Evolutionary conservation across 2,113 vertebrate genomes (phyloP).

Genomic region (Athene cunicularia): DNA sequence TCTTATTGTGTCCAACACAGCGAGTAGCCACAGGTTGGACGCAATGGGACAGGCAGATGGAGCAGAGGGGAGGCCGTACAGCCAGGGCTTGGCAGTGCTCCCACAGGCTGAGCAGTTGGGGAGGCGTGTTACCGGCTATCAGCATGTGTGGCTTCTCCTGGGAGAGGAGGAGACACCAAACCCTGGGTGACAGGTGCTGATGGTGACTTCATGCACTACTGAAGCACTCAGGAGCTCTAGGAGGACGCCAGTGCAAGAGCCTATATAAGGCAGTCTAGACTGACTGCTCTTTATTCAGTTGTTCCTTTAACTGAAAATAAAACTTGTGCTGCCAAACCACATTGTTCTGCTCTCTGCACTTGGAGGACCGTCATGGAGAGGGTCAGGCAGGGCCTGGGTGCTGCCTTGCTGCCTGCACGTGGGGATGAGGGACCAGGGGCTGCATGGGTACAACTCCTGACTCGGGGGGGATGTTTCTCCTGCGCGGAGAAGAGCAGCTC

Average conservation of each 20-base stretch:
- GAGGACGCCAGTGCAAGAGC: background rate
- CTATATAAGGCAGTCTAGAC: background rate
- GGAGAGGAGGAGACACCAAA: background rate
- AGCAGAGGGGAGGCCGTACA: accelerated
- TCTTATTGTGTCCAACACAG: no score
- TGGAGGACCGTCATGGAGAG: accelerated
- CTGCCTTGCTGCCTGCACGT: background rate
- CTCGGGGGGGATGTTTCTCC: background rate
- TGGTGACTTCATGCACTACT: background rate
- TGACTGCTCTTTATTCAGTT: background rate
- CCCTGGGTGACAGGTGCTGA: background rate
- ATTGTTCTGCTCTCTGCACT: background rate
- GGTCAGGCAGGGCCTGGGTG: background rate
- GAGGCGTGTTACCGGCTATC: accelerated
- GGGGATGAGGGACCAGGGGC: background rate
- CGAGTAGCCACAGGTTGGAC: background rate
- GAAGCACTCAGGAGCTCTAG: background rate
- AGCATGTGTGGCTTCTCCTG: background rate
- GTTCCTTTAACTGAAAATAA: background rate
- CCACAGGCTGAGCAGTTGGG: background rate
- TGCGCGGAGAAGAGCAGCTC: accelerated
- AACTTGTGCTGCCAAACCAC: background rate
- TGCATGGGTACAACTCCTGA: accelerated
- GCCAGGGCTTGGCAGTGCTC: background rate
- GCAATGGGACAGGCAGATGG: background rate